These are phyloP conservation scores for Ptilonorhynchus violaceus DNA, from an alignment of 2,113 vertebrate species.

Conservation along the genomic window DNA sequence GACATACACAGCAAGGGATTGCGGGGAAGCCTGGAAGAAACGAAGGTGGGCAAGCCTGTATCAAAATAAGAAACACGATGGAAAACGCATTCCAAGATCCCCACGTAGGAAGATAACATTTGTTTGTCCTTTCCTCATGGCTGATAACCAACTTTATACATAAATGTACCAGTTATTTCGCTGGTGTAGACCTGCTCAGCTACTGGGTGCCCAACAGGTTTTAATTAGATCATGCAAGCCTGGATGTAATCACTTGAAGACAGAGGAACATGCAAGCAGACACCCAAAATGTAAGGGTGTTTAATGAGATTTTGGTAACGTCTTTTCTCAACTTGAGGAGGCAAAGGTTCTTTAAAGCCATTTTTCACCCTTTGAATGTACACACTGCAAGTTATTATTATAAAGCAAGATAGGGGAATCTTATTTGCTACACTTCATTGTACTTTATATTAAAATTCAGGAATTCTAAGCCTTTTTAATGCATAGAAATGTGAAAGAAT, in stretches of 20 bases:
- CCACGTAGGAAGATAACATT: rapidly evolving
- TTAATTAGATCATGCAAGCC: background rate
- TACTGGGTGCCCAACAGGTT: background rate
- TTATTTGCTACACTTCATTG: slow-evolving; percentile 77
- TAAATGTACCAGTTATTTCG: background rate
- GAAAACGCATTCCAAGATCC: background rate
- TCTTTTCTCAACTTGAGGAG: slow-evolving; percentile 45
- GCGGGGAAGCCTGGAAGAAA: background rate
- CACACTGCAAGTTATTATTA: slow-evolving; percentile 68
- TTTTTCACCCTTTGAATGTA: slow-evolving; percentile 55
- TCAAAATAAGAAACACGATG: background rate
- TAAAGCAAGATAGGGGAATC: slow-evolving; percentile 61
- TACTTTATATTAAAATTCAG: slow-evolving; percentile 76
- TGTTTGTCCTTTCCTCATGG: background rate
- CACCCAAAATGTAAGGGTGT: background rate
- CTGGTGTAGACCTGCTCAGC: background rate
- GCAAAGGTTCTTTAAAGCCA: slow-evolving; percentile 34
- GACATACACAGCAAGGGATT: background rate
- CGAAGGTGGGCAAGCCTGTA: background rate
- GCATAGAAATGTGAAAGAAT: slow-evolving; percentile 76
- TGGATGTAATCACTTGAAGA: background rate
- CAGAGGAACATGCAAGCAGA: background rate
- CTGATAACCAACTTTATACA: background rate
- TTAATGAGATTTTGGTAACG: slow-evolving; percentile 35
- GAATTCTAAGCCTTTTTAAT: slow-evolving; percentile 72